A percentile compares a stretch with the other conserved stretches of the same genome.
These are phyloP conservation scores for Bursaphelenchus okinawaensis DNA, from an alignment of 2,888 invertebrate species.

Conservation along the genomic window DNA sequence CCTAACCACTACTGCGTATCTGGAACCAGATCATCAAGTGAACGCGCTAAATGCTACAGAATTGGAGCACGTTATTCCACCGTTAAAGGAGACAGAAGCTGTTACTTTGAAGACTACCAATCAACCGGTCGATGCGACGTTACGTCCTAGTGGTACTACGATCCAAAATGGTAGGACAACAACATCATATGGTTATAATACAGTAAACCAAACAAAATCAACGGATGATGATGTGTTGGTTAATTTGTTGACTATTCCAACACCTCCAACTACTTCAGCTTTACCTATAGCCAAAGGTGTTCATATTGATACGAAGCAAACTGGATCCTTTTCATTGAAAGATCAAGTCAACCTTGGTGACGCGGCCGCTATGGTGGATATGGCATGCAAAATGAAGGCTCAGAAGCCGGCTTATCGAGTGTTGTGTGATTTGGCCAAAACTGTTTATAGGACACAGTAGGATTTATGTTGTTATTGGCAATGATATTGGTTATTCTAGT, in stretches of 20 bases:
- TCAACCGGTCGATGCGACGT: too few species aligned
- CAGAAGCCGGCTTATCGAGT: slow-evolving; percentile 1
- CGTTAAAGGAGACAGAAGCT: not conserved
- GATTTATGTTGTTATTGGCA: too few species aligned
- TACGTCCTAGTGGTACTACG: too few species aligned
- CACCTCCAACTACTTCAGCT: not conserved
- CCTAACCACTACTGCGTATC: not conserved
- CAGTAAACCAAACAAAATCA: not conserved
- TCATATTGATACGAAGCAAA: not conserved
- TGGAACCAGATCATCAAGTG: not conserved
- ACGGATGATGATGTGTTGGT: not conserved
- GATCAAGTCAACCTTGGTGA: not conserved
- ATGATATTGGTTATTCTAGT: too few species aligned
- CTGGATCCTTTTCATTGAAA: not conserved
- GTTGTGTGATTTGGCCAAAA: slow-evolving; percentile 6
- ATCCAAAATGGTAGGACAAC: too few species aligned
- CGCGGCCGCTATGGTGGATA: slow-evolving; percentile 7
- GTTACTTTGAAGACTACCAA: not conserved
- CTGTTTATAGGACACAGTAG: slow-evolving; percentile 2
- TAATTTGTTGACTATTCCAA: slow-evolving; percentile 1
- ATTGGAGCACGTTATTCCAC: not conserved
- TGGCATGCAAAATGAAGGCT: slow-evolving; percentile 7
- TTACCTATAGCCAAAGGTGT: not conserved
- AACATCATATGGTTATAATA: too few species aligned
- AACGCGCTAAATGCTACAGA: not conserved